phyloP scores from a whole-genome alignment of 2,797 vertebrate genomes.

The Bovichtus diacanthus region DNA sequence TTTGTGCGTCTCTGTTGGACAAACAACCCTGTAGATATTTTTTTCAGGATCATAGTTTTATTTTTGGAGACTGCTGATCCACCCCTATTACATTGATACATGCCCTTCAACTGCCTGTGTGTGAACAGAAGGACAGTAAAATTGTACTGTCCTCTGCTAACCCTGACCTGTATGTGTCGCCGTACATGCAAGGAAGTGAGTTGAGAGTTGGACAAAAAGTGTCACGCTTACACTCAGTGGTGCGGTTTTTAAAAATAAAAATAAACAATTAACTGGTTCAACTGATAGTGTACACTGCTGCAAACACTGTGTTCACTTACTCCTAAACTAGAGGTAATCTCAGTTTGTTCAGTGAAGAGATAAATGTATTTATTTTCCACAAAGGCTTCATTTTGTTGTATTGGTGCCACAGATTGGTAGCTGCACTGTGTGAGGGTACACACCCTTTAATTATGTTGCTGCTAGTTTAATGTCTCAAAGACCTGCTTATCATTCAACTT shows the following conservation, averaged over 20 bases:
- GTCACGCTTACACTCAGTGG: background rate
- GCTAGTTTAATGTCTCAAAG: conserved; percentile 80
- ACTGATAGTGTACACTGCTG: conserved; percentile 32
- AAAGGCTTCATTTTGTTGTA: conserved; percentile 68
- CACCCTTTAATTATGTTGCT: conserved; percentile 64
- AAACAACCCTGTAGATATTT: conserved; percentile 34
- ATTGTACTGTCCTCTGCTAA: background rate
- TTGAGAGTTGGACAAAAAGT: conserved; percentile 5
- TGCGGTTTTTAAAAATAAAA: background rate
- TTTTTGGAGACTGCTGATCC: conserved; percentile 31
- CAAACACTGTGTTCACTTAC: conserved; percentile 31
- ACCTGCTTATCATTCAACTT: conserved; percentile 85
- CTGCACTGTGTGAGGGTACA: conserved; percentile 79
- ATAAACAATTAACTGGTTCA: background rate
- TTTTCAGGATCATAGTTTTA: conserved; percentile 44
- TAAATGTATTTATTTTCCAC: conserved; percentile 66
- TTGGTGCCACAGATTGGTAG: conserved; percentile 76
- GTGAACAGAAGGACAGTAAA: conserved; percentile 16
- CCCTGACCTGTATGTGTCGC: conserved; percentile 1
- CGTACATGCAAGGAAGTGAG: conserved; percentile 16
- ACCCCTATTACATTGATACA: conserved; percentile 19
- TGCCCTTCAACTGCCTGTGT: conserved; percentile 16
- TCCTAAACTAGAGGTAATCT: conserved; percentile 47
- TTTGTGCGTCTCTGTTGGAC: conserved; percentile 50
- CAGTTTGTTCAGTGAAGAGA: conserved; percentile 34